Base-by-base conservation (phyloP, 2,113 vertebrate species). In the Phylloscopus trochilus region DNA sequence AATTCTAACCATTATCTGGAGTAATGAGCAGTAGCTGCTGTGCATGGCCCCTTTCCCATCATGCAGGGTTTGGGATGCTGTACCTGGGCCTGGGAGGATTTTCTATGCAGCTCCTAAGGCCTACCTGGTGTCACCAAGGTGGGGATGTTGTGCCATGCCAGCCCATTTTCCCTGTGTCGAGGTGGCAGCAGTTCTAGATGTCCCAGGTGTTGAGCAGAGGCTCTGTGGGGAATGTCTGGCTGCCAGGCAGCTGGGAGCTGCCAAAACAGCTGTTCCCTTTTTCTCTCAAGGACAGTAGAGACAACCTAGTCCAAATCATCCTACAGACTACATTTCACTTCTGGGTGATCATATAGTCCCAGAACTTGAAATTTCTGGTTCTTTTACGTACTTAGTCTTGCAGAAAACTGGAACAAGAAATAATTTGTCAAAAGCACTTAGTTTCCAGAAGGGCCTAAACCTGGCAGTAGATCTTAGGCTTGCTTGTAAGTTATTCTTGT, bases 21-120 rank as follows among this genome's bases (percentile, higher is more conserved):
- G 79, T 86, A 95, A 95, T 80, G 92, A 95, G 82, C 90, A 94
- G 85, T 90, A 81, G 87, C 85, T 83, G 69, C 90, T 77, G 72
- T 72, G 72, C 22, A 6, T 59, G 83, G 79, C 41, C 59, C 83
- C 70, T 63, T 93, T 70, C 63, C 64, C 73, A 19, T 37, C 31
- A 0, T 4, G 51, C 0, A 3, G 74, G n/a, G 30, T 91, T 70
- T 28, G 30, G 39, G 55, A 59, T 58, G 46, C 84, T 53, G 27
- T 41, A 30, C 39, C 15, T 69, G 53, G 30, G 46, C 8, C 60
- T 4, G 1, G 43, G 37, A 83, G 33, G 49, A 18, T 80, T 76
- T 37, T 60, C 6, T 3, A 1, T 28, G n/a, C 56, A 62, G 51
- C 39, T 81, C 70, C 66, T 41, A 3, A 20, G 39, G 17, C 60